These are phyloP conservation scores for Pseudococcus longispinus DNA, from an alignment of 2,888 invertebrate species.

Conservation along the genomic window DNA sequence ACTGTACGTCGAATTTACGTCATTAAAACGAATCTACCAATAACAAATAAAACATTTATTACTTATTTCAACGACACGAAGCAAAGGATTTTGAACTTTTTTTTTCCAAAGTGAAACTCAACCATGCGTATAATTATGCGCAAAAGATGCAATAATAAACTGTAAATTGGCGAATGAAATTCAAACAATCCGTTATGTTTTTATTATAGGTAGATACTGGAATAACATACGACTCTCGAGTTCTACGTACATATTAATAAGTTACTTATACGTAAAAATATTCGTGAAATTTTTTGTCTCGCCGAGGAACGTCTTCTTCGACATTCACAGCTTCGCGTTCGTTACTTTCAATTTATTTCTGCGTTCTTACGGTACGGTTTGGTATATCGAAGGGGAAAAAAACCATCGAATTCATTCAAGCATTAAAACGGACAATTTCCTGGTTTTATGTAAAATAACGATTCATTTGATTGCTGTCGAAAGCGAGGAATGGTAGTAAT, in stretches of 20 bases:
- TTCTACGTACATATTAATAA: not conserved
- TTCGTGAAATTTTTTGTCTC: not conserved
- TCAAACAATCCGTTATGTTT: not conserved
- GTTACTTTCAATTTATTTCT: constrained; percentile 2
- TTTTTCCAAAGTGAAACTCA: not conserved
- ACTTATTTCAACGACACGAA: too few relatives aligned
- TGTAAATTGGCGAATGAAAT: constrained; percentile 1
- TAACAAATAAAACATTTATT: too few relatives aligned
- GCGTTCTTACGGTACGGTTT: not conserved
- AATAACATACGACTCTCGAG: not conserved
- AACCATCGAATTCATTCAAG: not conserved
- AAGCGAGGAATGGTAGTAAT: not conserved
- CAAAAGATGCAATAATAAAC: not conserved
- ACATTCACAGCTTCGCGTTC: not conserved
- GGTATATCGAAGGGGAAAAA: not conserved
- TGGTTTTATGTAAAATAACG: constrained; percentile 19
- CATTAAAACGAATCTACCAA: too few relatives aligned
- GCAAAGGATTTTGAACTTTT: not conserved
- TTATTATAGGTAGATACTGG: not conserved
- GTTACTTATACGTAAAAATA: not conserved
- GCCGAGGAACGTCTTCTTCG: not conserved
- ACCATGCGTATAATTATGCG: not conserved
- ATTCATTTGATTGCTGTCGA: constrained; percentile 31
- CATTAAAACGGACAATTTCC: constrained; percentile 7
- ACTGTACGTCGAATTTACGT: too few relatives aligned